These are phyloP conservation scores for Ataeniobius toweri DNA, from an alignment of 2,797 vertebrate genomes.

Conservation along the genomic window DNA sequence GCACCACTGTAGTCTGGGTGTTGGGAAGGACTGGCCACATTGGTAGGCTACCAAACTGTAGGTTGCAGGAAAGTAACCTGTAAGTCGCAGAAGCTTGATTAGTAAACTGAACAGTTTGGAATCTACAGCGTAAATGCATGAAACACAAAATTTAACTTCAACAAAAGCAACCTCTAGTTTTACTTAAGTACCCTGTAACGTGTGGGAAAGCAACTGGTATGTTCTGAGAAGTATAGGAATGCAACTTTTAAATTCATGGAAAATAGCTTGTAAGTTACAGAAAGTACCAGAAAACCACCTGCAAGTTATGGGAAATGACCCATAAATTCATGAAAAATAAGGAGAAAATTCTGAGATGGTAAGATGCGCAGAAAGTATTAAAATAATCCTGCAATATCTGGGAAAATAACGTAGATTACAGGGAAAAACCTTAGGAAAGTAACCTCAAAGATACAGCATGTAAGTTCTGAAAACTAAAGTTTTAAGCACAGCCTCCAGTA, in stretches of 20 bases:
- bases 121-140: background rate
- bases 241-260: background rate
- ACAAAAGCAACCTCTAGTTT: background rate
- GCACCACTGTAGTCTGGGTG: too few species aligned
- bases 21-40: too few species aligned
- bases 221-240: background rate
- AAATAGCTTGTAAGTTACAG: background rate
- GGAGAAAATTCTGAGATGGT: too few species aligned
- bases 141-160: background rate
- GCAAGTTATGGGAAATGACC: too few species aligned
- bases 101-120: background rate
- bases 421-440: background rate
- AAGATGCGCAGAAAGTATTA: too few species aligned
- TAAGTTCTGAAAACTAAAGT: background rate
- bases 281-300: background rate
- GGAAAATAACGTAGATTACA: background rate
- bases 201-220: background rate
- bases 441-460: background rate
- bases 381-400: background rate
- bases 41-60: background rate
- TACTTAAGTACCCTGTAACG: background rate
- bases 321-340: too few species aligned
- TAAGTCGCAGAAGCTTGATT: background rate
- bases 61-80: background rate
- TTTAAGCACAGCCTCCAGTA: background rate